Conservation (phyloP, 1,140 invertebrate species). For the Brachystomella parvula region DNA sequence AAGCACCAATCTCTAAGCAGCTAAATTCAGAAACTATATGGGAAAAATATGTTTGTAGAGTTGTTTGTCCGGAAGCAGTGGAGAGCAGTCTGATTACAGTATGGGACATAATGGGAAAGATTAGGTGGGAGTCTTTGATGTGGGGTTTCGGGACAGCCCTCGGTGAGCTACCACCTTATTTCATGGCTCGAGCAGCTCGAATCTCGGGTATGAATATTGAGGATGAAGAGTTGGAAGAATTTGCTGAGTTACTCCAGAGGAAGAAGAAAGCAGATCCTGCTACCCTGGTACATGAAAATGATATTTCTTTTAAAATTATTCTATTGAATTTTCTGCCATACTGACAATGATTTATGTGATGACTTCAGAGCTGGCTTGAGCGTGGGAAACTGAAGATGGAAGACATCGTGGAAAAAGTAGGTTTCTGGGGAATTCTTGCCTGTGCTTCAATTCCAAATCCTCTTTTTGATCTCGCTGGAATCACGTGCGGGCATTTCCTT, state of each 20-base stretch:
- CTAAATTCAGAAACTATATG: neutral
- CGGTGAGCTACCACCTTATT: conserved; percentile 91
- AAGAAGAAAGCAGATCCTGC: conserved; percentile 48
- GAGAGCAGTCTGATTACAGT: conserved; percentile 47
- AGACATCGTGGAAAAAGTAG: conserved; percentile 85
- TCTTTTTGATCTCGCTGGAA: conserved; percentile 94
- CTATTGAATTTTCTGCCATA: conserved; percentile 8
- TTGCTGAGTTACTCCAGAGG: conserved; percentile 60
- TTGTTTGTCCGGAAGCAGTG: conserved; percentile 43
- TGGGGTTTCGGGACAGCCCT: conserved; percentile 97
- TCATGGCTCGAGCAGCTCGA: conserved; percentile 90
- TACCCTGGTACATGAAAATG: conserved; percentile 40
- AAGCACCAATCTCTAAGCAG: conserved; percentile 40
- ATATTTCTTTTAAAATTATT: conserved; percentile 22
- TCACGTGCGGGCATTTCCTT: conserved; percentile 97
- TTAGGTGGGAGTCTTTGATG: conserved; percentile 91
- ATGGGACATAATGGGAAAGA: conserved; percentile 89
- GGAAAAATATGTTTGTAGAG: conserved; percentile 37
- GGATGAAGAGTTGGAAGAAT: conserved; percentile 67
- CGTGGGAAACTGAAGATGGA: conserved; percentile 79
- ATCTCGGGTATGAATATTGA: conserved; percentile 50
- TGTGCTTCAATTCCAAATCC: conserved; percentile 99
- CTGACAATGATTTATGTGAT: neutral
- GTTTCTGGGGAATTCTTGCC: conserved; percentile 93
- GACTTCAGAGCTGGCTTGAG: conserved; percentile 56